A percentile compares a stretch with the other conserved stretches of the same genome.
Conservation (phyloP, 2,888 invertebrate species). For the Amblyjoppa proteus region DNA sequence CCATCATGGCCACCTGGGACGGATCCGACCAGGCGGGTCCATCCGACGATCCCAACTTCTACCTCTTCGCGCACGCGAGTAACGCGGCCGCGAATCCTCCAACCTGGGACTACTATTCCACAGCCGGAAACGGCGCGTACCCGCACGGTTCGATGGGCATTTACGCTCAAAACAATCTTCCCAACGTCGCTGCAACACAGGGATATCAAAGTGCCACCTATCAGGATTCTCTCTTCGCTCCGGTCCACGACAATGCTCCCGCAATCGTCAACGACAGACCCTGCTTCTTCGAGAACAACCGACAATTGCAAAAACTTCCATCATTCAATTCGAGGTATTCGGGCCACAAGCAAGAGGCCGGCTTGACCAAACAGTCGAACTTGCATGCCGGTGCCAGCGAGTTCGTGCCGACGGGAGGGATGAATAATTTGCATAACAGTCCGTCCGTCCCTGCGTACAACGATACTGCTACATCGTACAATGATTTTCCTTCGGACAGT, state of each 20-base stretch:
- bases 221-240: conserved; percentile 39
- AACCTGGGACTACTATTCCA: conserved; percentile 74
- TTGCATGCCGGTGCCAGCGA: conserved; percentile 87
- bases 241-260: not conserved
- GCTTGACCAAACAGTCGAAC: conserved; percentile 83
- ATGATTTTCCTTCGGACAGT: conserved; percentile 44
- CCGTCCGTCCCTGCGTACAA: conserved; percentile 25
- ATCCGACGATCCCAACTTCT: conserved; percentile 79
- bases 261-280: conserved; percentile 5
- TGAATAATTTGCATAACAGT: conserved; percentile 42
- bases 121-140: conserved; percentile 49
- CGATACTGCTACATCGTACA: conserved; percentile 42
- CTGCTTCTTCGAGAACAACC: conserved; percentile 64
- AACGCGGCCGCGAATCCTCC: conserved; percentile 66
- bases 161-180: conserved; percentile 56
- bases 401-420: conserved; percentile 86
- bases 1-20: conserved; percentile 82
- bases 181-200: conserved; percentile 54
- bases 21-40: conserved; percentile 79
- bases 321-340: conserved; percentile 42
- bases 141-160: conserved; percentile 53
- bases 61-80: conserved; percentile 73
- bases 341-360: conserved; percentile 2
- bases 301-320: conserved; percentile 51
- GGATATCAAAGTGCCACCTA: conserved; percentile 53